Evolutionary conservation across 2,113 vertebrate species (phyloP).

Genomic region (Scolopax mira): DNA sequence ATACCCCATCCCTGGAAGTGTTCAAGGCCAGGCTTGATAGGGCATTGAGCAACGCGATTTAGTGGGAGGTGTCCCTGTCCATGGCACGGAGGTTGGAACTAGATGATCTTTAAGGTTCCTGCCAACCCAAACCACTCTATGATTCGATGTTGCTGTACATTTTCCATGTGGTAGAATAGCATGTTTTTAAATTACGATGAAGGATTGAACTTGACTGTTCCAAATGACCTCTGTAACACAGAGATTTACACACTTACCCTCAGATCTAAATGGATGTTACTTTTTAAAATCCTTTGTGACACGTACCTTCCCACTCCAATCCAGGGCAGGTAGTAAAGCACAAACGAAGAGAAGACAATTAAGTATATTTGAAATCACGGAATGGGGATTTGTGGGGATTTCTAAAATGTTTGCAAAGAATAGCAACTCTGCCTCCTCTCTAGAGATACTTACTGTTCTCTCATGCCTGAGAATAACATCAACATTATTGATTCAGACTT

Average conservation of each 20-base stretch:
- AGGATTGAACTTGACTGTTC: background rate
- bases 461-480: background rate
- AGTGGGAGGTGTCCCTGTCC: too few relatives aligned
- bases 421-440: background rate
- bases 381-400: background rate
- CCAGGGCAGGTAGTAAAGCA: background rate
- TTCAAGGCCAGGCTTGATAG: too few relatives aligned
- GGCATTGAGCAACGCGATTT: too few relatives aligned
- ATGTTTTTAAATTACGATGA: background rate
- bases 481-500: constrained; percentile 1
- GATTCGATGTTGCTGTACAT: background rate
- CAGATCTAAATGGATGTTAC: background rate
- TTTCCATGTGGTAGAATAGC: background rate
- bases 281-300: background rate
- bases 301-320: background rate
- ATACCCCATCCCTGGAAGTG: too few relatives aligned
- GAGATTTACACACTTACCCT: background rate
- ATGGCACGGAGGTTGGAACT: too few relatives aligned
- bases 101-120: too few relatives aligned
- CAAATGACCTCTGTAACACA: background rate
- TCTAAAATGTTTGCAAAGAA: constrained; percentile 14
- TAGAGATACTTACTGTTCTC: background rate
- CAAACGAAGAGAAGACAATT: constrained; percentile 3
- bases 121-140: too few relatives aligned
- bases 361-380: constrained; percentile 10